Conservation (phyloP, 2,888 invertebrate genomes). For the Callimorpha dominula region DNA sequence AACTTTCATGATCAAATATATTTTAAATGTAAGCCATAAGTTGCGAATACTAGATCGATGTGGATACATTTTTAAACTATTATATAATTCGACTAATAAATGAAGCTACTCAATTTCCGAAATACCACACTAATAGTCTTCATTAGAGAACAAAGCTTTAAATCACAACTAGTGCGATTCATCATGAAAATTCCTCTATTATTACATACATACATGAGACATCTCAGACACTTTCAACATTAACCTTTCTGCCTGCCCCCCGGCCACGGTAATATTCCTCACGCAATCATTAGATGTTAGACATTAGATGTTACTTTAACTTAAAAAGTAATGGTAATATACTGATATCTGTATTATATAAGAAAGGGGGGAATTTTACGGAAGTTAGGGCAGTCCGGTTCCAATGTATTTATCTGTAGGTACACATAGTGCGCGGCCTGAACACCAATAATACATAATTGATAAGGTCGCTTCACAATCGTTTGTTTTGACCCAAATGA, state of each 20-base stretch:
- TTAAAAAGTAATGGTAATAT: constrained; percentile 31
- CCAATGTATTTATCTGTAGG: background rate
- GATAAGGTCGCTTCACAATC: too few relatives aligned
- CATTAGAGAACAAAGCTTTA: constrained; percentile 39
- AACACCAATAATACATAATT: too few relatives aligned
- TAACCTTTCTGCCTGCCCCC: constrained; percentile 64
- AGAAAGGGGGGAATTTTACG: constrained; percentile 4
- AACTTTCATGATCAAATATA: too few relatives aligned
- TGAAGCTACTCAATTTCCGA: background rate
- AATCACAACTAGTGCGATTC: constrained; percentile 27
- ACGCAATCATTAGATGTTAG: constrained; percentile 47
- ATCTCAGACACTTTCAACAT: constrained; percentile 66
- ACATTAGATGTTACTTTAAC: constrained; percentile 30
- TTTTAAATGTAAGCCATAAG: too few relatives aligned
- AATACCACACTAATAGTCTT: constrained; percentile 14
- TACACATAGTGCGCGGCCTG: too few relatives aligned
- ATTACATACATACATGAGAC: constrained; percentile 35
- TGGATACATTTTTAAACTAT: background rate
- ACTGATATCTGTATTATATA: constrained; percentile 19
- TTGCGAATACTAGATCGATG: too few relatives aligned
- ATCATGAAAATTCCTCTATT: constrained; percentile 36
- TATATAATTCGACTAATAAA: background rate
- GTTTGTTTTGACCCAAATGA: too few relatives aligned
- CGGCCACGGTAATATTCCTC: constrained; percentile 53
- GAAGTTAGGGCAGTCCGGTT: background rate